phyloP scores from a whole-genome alignment of 2,113 vertebrate species.

The Ancistrus triradiatus region DNA sequence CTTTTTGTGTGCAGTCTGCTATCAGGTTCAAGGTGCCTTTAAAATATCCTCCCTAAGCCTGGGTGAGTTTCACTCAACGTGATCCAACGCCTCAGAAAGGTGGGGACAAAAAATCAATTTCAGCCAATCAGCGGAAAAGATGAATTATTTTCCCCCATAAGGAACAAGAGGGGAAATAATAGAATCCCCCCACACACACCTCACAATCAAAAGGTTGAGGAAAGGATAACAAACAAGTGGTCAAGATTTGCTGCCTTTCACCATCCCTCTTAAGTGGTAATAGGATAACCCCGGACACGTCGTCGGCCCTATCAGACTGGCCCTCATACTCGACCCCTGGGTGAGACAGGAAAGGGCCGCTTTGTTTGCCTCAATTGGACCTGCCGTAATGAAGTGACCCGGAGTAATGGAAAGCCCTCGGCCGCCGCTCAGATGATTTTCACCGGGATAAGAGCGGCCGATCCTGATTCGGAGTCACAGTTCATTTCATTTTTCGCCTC shows the following conservation, averaged over 20 bases:
- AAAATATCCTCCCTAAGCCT: conserved; percentile 2
- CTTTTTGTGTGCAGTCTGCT: conserved; percentile 6
- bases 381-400: conserved; percentile 99
- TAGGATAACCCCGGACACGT: conserved; percentile 97
- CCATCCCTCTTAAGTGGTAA: conserved; percentile 98
- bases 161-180: conserved; percentile 80
- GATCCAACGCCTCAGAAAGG: conserved; percentile 52
- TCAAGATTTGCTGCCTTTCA: conserved; percentile 97
- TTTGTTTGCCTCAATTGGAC: conserved; percentile 93
- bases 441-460: conserved; percentile 97
- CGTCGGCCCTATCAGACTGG: conserved; percentile 93
- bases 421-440: conserved; percentile 95
- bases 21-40: conserved; percentile 22
- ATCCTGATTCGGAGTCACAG: conserved; percentile 99
- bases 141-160: conserved; percentile 86
- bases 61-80: conserved; percentile 15
- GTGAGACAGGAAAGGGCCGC: conserved; percentile 90
- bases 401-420: conserved; percentile 99
- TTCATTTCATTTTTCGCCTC: conserved; percentile 99
- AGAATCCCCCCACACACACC: conserved; percentile 67
- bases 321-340: conserved; percentile 97
- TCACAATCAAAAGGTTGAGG: conserved; percentile 69
- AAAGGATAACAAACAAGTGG: conserved; percentile 83
- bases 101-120: conserved; percentile 62
- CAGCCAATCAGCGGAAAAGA: conserved; percentile 74